Evolutionary conservation across 2,113 vertebrate genomes (phyloP), one percentile per base, ranked within the genome.

Genomic region (Oreotrochilus melanogaster): DNA sequence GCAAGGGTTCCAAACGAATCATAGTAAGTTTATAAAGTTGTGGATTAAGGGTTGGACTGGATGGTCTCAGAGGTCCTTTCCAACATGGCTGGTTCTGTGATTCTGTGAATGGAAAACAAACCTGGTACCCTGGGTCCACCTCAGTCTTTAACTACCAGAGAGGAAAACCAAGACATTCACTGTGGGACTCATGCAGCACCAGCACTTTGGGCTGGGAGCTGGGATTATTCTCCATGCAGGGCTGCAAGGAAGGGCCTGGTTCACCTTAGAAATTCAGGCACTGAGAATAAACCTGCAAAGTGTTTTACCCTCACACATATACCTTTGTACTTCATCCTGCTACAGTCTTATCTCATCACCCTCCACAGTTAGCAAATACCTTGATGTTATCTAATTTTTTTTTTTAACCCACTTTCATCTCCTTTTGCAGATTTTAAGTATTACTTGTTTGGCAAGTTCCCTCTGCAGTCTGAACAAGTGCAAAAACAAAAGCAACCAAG

Each of bases 401-500:
- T 27, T 71, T 78, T 58, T 67, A 12, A 42, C 33, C 51, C 33
- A 18, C 78, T 39, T 89, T 18, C 43, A 35, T 24, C 24, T 47
- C 9, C 33, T 54, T 42, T 45, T 62, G 45, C 31, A 62, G 56
- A 33, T 39, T 33, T 4, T 5, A 76, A 39, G 56, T 42, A 3
- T 61, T 42, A n/a, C 56, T 51, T 1, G 0, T 37, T 76, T 80
- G 79, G 67, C n/a, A 62, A 54, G 18, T 86, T 27, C 72, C 30
- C 48, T 22, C 66, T 93, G 79, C 72, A 19, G 54, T 66, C 27
- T 31, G 22, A 76, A 30, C 67, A 86, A 90, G 28, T 35, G 56
- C 54, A 79, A 79, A 90, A 75, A 1, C 78, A 79, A 79, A 91
- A 88, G 78, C 65, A 82, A 90, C 48, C 33, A 28, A 31, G 35